A percentile compares a stretch with the other conserved stretches of the same genome.
Conservation (phyloP, 2,113 vertebrate genomes). For the Sylvietta virens region DNA sequence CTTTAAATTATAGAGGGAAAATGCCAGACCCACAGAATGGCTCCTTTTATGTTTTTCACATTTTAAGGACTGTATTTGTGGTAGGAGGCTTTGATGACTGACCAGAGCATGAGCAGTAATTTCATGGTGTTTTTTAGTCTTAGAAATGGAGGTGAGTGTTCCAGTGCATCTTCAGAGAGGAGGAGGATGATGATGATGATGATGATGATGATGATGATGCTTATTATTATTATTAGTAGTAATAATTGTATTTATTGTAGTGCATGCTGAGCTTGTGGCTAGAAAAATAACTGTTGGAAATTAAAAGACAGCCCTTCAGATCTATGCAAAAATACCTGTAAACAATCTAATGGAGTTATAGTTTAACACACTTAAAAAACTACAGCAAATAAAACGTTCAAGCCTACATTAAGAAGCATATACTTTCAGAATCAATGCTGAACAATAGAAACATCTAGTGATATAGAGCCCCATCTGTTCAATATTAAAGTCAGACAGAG, state of each 20-base stretch:
- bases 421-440: background rate
- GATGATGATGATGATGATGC: no score
- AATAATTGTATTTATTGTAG: background rate
- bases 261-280: background rate
- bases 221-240: background rate
- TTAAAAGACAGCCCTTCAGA: background rate
- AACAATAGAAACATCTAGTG: background rate
- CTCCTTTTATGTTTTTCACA: background rate
- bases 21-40: background rate
- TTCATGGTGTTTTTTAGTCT: background rate
- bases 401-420: background rate
- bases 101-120: background rate
- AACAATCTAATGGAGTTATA: background rate
- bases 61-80: background rate
- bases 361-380: background rate
- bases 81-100: background rate
- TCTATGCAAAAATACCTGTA: background rate
- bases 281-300: background rate
- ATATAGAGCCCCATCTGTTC: background rate
- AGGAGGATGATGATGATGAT: no score
- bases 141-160: background rate
- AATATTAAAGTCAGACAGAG: background rate
- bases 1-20: background rate
- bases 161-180: background rate
- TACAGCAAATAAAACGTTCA: background rate